Evolutionary conservation across 2,113 vertebrate species (phyloP).

Genomic region (Mesembrinibis cayennensis): DNA sequence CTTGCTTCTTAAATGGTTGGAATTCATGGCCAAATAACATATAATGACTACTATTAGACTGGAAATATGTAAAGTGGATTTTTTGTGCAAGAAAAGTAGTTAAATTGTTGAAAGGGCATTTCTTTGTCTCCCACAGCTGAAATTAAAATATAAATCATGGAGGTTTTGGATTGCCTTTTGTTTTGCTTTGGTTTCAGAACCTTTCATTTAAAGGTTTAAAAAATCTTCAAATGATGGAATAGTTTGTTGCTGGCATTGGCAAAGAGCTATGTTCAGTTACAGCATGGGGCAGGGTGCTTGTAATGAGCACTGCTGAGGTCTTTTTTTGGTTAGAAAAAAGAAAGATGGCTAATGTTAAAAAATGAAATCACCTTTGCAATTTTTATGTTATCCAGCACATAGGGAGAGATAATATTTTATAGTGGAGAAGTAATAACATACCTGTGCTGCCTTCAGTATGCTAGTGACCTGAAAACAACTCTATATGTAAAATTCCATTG

Average conservation of each 20-base stretch:
- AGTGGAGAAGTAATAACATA: not conserved
- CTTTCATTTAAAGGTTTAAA: not conserved
- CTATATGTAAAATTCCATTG: not conserved
- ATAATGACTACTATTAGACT: not conserved
- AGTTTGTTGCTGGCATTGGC: not conserved
- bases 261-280: not conserved
- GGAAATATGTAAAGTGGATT: not conserved
- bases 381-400: not conserved
- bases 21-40: not conserved
- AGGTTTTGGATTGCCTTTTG: not conserved
- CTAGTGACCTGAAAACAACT: not conserved
- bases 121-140: not conserved
- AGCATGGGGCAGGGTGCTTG: not conserved
- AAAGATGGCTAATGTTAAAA: not conserved
- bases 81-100: not conserved
- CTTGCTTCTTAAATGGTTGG: not conserved
- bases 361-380: not conserved
- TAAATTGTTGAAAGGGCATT: not conserved
- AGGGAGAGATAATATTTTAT: not conserved
- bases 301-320: not conserved
- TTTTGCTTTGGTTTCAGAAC: not conserved
- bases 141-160: not conserved
- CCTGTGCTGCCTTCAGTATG: not conserved
- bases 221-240: not conserved
- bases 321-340: not conserved